Evolutionary conservation across 2,888 invertebrate genomes (phyloP).

Genomic region (Alcis repandata): DNA sequence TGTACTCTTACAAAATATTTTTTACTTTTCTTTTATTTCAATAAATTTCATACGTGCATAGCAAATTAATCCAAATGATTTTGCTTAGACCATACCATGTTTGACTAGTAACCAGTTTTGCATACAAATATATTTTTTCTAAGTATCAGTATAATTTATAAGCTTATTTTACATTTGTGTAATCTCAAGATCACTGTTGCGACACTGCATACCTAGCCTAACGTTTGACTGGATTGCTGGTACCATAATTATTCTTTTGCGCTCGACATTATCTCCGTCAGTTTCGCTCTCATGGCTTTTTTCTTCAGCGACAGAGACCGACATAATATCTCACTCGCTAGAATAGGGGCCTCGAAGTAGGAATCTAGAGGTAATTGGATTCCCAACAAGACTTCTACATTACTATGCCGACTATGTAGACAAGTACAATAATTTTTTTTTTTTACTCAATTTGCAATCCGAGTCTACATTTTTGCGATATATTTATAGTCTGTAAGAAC

Average conservation of each 20-base stretch:
- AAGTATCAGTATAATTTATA: not conserved
- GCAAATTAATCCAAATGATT: not conserved
- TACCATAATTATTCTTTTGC: no score
- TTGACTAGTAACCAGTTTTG: constrained; percentile 17
- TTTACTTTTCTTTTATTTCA: not conserved
- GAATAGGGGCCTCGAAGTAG: no score
- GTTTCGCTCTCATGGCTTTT: no score
- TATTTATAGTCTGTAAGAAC: constrained; percentile 8
- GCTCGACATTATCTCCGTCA: no score
- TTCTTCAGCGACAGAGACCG: no score
- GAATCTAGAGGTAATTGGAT: constrained; percentile 25
- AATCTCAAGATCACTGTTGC: constrained; percentile 30
- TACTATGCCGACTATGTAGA: constrained; percentile 32
- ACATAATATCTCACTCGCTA: no score
- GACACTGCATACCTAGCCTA: constrained; percentile 34
- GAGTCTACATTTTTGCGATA: constrained; percentile 32
- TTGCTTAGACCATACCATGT: not conserved
- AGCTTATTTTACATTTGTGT: constrained; percentile 8
- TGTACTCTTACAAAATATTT: not conserved
- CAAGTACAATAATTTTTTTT: constrained; percentile 28
- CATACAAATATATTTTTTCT: constrained; percentile 22
- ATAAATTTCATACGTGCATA: not conserved
- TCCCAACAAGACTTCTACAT: constrained; percentile 17
- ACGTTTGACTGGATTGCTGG: constrained; percentile 14
- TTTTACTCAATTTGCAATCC: constrained; percentile 22